phyloP scores from a whole-genome alignment of 2,113 vertebrate species.

The Hypomesus transpacificus region DNA sequence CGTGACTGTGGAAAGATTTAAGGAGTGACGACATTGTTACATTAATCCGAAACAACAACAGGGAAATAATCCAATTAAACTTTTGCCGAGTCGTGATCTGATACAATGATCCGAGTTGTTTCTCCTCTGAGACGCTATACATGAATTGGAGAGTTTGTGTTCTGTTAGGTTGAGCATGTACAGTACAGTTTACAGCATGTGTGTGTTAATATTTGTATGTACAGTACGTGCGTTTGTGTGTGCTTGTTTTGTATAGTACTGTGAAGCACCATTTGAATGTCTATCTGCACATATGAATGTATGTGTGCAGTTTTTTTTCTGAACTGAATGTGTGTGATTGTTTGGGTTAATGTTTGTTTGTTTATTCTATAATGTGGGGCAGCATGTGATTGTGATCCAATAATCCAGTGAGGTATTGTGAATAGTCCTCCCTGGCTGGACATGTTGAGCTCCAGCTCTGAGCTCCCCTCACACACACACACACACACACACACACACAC shows the following conservation, averaged over 20 bases:
- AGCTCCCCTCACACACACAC: not conserved
- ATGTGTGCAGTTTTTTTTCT: not conserved
- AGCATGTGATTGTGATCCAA: slow-evolving; percentile 47
- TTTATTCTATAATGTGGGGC: slow-evolving; percentile 43
- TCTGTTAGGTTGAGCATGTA: too few relatives aligned
- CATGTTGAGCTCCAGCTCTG: slow-evolving; percentile 19
- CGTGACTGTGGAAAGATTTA: too few relatives aligned
- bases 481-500: not conserved
- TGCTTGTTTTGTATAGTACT: not conserved
- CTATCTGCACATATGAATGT: not conserved
- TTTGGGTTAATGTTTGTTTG: slow-evolving; percentile 27
- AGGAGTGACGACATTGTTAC: not conserved
- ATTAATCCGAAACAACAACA: not conserved
- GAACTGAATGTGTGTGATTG: not conserved
- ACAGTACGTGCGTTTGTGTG: not conserved
- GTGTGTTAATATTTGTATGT: too few relatives aligned
- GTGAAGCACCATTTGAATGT: not conserved
- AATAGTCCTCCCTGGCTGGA: slow-evolving; percentile 43
- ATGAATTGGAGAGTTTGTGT: too few relatives aligned
- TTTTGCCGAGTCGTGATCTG: not conserved
- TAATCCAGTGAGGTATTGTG: slow-evolving; percentile 61
- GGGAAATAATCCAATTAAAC: not conserved
- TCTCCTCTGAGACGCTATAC: not conserved
- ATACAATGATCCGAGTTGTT: not conserved
- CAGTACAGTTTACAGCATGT: too few relatives aligned